Base-by-base conservation (phyloP, 2,888 invertebrate species). In the Diaprepes abbreviatus region DNA sequence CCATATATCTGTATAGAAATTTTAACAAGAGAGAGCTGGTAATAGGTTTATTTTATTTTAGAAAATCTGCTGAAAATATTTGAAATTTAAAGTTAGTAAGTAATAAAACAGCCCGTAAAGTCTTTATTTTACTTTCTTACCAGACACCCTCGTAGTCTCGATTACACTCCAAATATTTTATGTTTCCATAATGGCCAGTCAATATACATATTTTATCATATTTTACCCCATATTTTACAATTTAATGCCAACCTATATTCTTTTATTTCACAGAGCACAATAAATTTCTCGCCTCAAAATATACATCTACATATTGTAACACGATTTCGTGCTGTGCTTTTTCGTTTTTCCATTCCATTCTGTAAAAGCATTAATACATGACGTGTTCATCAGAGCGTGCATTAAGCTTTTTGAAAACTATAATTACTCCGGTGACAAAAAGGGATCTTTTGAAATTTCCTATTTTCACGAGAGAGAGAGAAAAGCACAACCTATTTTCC, bases 321-420 rank as follows among this genome's bases (percentile, higher is more conserved):
- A 43, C 60, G 60, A 60, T 60, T 48, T 50, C 33, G 36, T 35
- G 21, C 60, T 60, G 48, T 43, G 48, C 60, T 60, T 35, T 45
- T 60, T 60, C 19, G 21, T 60, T 43, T 60, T 60, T 31, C 33
- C 60, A 48, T 60, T 60, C 33, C 60, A 60, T 48, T 50, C 60
- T 21, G 60, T 58, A 50, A 60, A 60, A 60, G 60, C 48, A 60
- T 60, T 60, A 60, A 19, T 33, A 36, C 21, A 36, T 50, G 60
- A 60, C 50, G 24, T 60, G 60, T 50, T 60, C 50, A 50, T 60
- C 50, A 48, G 60, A 21, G 48, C 35, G 35, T 54, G 54, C 54
- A 54, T 54, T 54, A 31, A 31, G 54, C 33, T 10, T 54, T 54
- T 54, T 54, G 33, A 31, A 54, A 54, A 54, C 16, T 16, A 54